Evolutionary conservation across 2,113 vertebrate species (phyloP), one percentile per base, ranked within the genome.

Genomic region (Lamprologus lemairii): DNA sequence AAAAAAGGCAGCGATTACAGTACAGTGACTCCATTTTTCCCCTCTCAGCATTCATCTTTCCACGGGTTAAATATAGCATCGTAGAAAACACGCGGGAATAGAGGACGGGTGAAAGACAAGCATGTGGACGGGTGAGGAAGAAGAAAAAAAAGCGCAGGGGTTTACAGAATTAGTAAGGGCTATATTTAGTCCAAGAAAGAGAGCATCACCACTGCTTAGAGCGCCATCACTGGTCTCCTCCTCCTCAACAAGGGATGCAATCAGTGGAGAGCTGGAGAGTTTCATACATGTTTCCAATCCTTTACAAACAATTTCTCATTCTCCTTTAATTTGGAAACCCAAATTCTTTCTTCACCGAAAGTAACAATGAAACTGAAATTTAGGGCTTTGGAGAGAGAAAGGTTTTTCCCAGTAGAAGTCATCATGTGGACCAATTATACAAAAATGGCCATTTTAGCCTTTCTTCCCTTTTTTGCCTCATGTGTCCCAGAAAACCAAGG

Each of bases 61-160:
- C 88, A 88, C 4, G 11, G 58, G 93, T 92, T 95, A 94, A 95
- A 96, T 92, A 95, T 96, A 95, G 94, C 87, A 65, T 35, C 87
- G 26, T 10, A 57, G 53, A 93, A 95, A 94, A 90, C 87, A 88
- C 78, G 31, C 49, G 79, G 92, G 93, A 92, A 95, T 78, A 93
- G 89, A 96, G 94, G 94, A 92, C 87, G 91, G 80, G 68, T 90
- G 92, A 95, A 96, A 95, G 95, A 82, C 95, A 92, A 83, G 91
- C 86, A 80, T 88, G 84, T 87, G 87, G 86, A 83, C 23, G 42
- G 54, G 84, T 81, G 81, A 51, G 58, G n/a, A 33, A 79, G 16
- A 75, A 82, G 28, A 35, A 63, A 40, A 63, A 54, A 71, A 54
- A 86, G 68, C 54, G 33, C 63, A 33, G 60, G 55, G 71, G 40